Conservation (phyloP, 2,797 vertebrate genomes). For the Tauraco hartlaubi region DNA sequence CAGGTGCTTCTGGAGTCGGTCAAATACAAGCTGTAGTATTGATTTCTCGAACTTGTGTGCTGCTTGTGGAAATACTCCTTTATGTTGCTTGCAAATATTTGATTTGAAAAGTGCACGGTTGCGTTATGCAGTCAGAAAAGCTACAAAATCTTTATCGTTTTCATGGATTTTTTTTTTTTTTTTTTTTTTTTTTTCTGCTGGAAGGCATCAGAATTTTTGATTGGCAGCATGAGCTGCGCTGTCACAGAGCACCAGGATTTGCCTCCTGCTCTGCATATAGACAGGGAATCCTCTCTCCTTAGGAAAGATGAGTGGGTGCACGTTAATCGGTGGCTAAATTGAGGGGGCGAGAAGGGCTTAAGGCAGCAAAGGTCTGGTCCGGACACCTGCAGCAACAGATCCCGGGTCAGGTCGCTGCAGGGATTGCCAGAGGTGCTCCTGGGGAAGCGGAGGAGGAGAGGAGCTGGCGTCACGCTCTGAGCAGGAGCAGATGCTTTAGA, state of each 20-base stretch:
- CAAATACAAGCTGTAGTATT: neutral
- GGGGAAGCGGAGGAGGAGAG: neutral
- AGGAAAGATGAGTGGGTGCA: neutral
- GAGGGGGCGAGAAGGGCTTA: neutral
- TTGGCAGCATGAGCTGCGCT: neutral
- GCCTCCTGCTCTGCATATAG: neutral
- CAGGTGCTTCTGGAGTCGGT: neutral
- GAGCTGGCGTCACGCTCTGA: neutral
- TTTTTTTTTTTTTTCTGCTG: neutral
- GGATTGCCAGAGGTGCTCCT: neutral
- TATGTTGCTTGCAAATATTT: neutral
- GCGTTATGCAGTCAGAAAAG: neutral
- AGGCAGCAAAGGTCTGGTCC: neutral
- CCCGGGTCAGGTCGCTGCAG: fast-evolving
- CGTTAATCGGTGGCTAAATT: neutral
- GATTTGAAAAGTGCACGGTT: neutral
- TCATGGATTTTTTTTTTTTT: neutral
- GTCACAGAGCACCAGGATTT: neutral
- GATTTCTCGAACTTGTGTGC: neutral
- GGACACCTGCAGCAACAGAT: neutral
- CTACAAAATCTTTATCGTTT: constrained; percentile 9
- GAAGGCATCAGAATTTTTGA: neutral
- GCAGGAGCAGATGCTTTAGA: neutral
- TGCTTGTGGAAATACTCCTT: neutral
- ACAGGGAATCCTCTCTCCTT: fast-evolving